Conservation (phyloP, 2,113 vertebrate species). For the Hemiprocne comata region DNA sequence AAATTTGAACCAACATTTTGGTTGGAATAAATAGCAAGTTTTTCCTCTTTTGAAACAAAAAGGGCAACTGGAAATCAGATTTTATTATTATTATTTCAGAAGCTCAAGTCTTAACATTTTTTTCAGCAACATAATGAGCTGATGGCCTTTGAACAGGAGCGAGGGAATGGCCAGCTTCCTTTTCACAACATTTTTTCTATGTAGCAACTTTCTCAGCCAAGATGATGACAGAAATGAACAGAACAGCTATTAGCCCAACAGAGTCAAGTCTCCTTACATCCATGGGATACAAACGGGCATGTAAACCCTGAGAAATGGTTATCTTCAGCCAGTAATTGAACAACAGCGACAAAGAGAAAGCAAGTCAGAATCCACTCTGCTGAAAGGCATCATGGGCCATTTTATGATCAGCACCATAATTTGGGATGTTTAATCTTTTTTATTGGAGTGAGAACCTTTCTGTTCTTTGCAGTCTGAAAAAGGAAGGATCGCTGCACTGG, state of each 20-base stretch:
- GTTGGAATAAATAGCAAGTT: background rate
- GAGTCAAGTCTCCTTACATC: background rate
- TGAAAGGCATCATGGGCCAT: background rate
- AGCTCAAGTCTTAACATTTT: constrained; percentile 40
- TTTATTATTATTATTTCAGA: constrained; percentile 37
- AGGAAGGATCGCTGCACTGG: background rate
- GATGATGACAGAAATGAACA: constrained; percentile 47
- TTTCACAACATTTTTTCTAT: constrained; percentile 48
- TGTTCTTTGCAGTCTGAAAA: background rate
- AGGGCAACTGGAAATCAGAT: background rate
- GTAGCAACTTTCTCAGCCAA: constrained; percentile 47
- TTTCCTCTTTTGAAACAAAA: constrained; percentile 15
- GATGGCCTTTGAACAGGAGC: constrained; percentile 16
- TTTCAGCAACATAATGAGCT: background rate
- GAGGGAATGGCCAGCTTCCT: constrained; percentile 46
- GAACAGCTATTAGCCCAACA: constrained; percentile 39
- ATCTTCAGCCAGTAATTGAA: background rate
- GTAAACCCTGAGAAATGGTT: constrained; percentile 25
- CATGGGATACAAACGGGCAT: constrained; percentile 2
- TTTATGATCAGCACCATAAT: background rate
- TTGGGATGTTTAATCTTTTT: background rate
- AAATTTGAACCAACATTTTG: background rate
- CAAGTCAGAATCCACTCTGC: background rate
- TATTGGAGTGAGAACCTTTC: background rate
- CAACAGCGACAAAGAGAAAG: background rate